phyloP scores from a whole-genome alignment of 2,113 vertebrate species.

The Phrynosoma platyrhinos region DNA sequence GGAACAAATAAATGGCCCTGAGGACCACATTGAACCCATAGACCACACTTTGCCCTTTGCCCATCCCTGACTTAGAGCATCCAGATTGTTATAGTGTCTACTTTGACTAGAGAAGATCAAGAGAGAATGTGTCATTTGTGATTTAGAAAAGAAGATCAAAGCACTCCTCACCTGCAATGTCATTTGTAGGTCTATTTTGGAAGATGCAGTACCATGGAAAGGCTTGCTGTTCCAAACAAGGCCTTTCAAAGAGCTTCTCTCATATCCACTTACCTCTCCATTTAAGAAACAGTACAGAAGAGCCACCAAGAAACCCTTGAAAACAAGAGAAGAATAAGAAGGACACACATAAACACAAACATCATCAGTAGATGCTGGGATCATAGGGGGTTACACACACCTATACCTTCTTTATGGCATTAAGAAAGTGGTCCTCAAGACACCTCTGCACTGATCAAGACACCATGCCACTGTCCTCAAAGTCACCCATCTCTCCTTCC shows the following conservation, averaged over 20 bases:
- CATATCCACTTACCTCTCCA: conserved; percentile 72
- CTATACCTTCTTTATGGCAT: too few relatives aligned
- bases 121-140: not conserved
- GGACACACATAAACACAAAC: not conserved
- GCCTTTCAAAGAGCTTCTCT: not conserved
- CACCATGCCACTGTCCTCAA: too few relatives aligned
- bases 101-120: not conserved
- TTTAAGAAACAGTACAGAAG: conserved; percentile 78
- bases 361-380: not conserved
- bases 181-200: not conserved
- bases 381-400: too few relatives aligned
- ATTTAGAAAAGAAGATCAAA: conserved; percentile 17
- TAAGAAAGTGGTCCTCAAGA: too few relatives aligned
- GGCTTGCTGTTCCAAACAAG: not conserved
- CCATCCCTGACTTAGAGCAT: not conserved
- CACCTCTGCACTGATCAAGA: too few relatives aligned
- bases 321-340: not conserved
- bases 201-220: not conserved
- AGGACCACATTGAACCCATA: too few relatives aligned
- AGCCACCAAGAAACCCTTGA: conserved; percentile 75
- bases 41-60: not conserved
- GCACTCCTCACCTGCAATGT: not conserved
- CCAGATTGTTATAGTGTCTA: not conserved
- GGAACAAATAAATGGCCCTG: too few relatives aligned
- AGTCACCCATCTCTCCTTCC: too few relatives aligned